phyloP scores from a whole-genome alignment of 2,888 invertebrate species.

The Empis livida region DNA sequence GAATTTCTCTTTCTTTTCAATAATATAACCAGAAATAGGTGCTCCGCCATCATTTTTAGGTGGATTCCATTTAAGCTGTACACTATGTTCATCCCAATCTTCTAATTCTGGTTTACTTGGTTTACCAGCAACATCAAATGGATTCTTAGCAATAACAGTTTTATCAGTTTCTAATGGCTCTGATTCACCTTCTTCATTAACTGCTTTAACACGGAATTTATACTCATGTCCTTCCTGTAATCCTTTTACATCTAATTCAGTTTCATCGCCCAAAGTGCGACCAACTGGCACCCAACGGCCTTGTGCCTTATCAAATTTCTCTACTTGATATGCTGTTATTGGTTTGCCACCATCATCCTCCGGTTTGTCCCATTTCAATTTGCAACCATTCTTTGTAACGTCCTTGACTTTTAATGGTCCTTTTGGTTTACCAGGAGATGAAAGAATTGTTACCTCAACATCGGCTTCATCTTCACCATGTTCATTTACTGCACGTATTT shows the following conservation, averaged over 20 bases:
- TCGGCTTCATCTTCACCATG: constrained; percentile 88
- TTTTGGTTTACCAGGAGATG: constrained; percentile 73
- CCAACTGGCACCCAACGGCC: constrained; percentile 92
- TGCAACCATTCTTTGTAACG: constrained; percentile 80
- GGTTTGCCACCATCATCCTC: constrained; percentile 93
- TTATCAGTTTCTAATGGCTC: constrained; percentile 88
- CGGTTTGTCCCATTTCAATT: constrained; percentile 86
- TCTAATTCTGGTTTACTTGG: constrained; percentile 76
- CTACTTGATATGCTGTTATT: constrained; percentile 82
- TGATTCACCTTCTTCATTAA: constrained; percentile 90
- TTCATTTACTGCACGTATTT: constrained; percentile 78
- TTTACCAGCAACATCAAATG: constrained; percentile 77
- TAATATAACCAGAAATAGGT: constrained; percentile 91
- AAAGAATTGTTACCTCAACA: constrained; percentile 79
- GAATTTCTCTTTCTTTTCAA: constrained; percentile 81
- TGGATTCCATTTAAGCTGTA: constrained; percentile 85
- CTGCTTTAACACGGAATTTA: constrained; percentile 84
- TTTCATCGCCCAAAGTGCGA: constrained; percentile 63
- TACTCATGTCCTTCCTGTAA: constrained; percentile 87
- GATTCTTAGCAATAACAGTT: constrained; percentile 87
- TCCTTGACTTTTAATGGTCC: constrained; percentile 82
- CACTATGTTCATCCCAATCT: constrained; percentile 82
- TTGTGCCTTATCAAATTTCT: constrained; percentile 83
- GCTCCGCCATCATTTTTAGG: constrained; percentile 95
- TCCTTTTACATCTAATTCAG: constrained; percentile 76